Conservation (phyloP, 2,797 vertebrate genomes). For the Gastrophryne carolinensis region DNA sequence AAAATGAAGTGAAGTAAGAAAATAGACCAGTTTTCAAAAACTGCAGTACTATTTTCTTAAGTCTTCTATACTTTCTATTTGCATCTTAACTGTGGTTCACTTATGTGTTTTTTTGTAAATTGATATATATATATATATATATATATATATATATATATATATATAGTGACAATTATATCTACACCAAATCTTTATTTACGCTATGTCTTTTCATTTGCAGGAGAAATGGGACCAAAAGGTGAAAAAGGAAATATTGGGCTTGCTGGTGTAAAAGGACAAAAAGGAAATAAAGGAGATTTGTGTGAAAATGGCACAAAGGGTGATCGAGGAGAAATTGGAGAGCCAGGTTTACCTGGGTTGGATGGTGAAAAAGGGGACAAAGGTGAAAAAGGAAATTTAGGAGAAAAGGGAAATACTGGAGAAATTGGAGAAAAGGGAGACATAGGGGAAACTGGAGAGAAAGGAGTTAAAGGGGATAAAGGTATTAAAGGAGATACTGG, state of each 20-base stretch:
- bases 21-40: no score
- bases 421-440: conserved; percentile 77
- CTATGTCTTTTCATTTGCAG: conserved; percentile 62
- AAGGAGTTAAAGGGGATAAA: conserved; percentile 78
- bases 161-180: no score
- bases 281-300: conserved; percentile 81
- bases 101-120: no score
- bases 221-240: conserved; percentile 84
- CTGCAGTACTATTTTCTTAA: no score
- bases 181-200: no score
- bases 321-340: conserved; percentile 83
- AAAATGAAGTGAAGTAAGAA: no score
- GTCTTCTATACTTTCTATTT: no score
- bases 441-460: conserved; percentile 81
- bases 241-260: conserved; percentile 79
- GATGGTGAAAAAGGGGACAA: conserved; percentile 72
- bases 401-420: conserved; percentile 83
- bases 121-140: no score
- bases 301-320: conserved; percentile 86
- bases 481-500: conserved; percentile 83
- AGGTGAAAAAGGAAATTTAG: conserved; percentile 83
- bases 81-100: no score
- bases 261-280: conserved; percentile 78
- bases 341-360: conserved; percentile 70
- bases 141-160: no score